These are phyloP conservation scores for Channallabes apus DNA, from an alignment of 2,797 vertebrate genomes.

Conservation along the genomic window DNA sequence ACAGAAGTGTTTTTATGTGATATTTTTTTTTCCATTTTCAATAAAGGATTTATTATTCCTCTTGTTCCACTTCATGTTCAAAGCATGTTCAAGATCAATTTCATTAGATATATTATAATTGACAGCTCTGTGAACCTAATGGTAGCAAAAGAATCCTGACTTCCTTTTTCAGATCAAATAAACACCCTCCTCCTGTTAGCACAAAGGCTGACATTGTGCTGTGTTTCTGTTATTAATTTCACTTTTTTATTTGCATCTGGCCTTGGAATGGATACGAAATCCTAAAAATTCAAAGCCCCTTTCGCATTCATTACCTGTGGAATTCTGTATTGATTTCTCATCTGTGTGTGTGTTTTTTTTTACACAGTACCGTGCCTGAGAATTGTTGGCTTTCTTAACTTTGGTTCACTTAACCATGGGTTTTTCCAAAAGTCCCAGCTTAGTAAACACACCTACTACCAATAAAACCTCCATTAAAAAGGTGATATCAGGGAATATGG, in stretches of 20 bases:
- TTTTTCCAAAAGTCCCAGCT: not conserved
- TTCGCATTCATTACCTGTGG: not conserved
- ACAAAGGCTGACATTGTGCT: conserved; percentile 40
- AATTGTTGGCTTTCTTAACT: not conserved
- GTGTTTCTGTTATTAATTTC: conserved; percentile 39
- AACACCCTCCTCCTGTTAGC: conserved; percentile 32
- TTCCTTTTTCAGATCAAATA: conserved; percentile 39
- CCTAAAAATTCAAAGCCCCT: not conserved
- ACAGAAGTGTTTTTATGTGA: not conserved
- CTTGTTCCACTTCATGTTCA: not conserved
- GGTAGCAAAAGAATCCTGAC: not conserved
- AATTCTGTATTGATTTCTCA: conserved; percentile 1
- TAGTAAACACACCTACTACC: not conserved
- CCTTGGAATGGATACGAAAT: conserved; percentile 35
- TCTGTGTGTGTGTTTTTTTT: conserved; percentile 1
- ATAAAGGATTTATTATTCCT: not conserved
- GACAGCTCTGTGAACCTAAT: conserved; percentile 14
- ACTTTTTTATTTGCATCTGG: conserved; percentile 24
- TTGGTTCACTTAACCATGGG: not conserved
- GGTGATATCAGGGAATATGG: conserved; percentile 5
- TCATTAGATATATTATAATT: conserved; percentile 9
- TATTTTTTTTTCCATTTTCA: not conserved
- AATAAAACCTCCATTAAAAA: not conserved
- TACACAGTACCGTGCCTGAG: not conserved
- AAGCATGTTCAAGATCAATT: not conserved